A percentile compares a stretch with the other conserved stretches of the same genome.
phyloP scores from a whole-genome alignment of 2,888 invertebrate species.

The Carpatolechia fugitivella region DNA sequence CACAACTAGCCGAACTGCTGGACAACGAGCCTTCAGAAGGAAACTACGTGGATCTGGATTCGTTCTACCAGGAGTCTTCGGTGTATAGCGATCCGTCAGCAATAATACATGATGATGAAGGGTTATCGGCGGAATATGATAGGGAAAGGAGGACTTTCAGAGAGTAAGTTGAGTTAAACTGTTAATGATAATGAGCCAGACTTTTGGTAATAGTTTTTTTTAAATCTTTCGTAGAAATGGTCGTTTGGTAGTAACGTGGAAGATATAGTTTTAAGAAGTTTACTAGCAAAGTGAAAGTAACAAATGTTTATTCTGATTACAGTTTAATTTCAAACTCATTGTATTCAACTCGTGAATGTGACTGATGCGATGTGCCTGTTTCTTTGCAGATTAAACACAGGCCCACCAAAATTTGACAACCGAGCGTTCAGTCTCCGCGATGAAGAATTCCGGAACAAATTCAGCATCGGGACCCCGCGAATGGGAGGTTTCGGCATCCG shows the following conservation, averaged over 20 bases:
- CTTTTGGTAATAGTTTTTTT: no score
- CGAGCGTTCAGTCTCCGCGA: constrained; percentile 66
- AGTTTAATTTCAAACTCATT: no score
- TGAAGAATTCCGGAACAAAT: constrained; percentile 66
- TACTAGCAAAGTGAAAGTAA: no score
- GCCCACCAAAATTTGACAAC: constrained; percentile 63
- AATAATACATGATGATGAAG: constrained; percentile 72
- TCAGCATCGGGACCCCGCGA: constrained; percentile 66
- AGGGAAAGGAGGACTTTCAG: constrained; percentile 65
- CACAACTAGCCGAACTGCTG: constrained; percentile 79
- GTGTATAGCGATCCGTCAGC: constrained; percentile 77
- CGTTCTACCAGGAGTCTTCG: constrained; percentile 82
- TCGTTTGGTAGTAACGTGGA: no score
- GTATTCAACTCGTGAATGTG: no score
- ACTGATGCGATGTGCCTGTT: neutral
- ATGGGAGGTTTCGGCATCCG: constrained; percentile 76
- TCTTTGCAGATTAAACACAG: constrained; percentile 53
- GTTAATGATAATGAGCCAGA: no score
- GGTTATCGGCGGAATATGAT: constrained; percentile 71
- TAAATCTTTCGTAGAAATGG: no score
- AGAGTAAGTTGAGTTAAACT: constrained; percentile 50
- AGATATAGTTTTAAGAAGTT: no score
- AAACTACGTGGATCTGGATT: constrained; percentile 84
- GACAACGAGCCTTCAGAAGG: constrained; percentile 81
- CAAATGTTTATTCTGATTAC: no score